These are phyloP conservation scores for Lepidocolaptes lacrymiger DNA, from an alignment of 2,797 vertebrate genomes.

Conservation along the genomic window DNA sequence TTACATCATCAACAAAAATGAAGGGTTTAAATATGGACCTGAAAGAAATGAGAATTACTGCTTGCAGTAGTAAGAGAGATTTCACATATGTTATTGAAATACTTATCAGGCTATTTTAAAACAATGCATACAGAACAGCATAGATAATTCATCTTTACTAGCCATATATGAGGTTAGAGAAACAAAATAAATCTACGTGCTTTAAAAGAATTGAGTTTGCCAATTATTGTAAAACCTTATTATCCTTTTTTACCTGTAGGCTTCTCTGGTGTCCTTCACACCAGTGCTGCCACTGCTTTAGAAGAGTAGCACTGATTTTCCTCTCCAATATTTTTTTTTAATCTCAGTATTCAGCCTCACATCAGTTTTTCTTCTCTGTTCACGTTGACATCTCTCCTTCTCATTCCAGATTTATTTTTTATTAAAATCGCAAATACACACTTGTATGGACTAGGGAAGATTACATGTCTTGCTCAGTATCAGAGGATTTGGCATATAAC, in stretches of 20 bases:
- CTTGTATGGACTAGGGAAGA: background rate
- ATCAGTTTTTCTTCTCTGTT: background rate
- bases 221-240: background rate
- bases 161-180: background rate
- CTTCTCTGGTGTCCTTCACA: background rate
- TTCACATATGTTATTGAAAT: background rate
- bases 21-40: conserved; percentile 86
- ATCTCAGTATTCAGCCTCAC: background rate
- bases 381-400: background rate
- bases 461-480: background rate
- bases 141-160: background rate
- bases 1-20: conserved; percentile 83
- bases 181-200: background rate
- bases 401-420: background rate
- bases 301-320: background rate
- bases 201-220: background rate
- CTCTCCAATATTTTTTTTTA: background rate
- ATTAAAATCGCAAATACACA: background rate
- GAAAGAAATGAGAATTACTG: conserved; percentile 55
- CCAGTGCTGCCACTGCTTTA: background rate
- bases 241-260: background rate
- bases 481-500: background rate
- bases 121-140: background rate
- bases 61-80: background rate
- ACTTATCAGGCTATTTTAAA: background rate